Base-by-base conservation (phyloP, 2,888 invertebrate species). In the Stenichneumon culpator region DNA sequence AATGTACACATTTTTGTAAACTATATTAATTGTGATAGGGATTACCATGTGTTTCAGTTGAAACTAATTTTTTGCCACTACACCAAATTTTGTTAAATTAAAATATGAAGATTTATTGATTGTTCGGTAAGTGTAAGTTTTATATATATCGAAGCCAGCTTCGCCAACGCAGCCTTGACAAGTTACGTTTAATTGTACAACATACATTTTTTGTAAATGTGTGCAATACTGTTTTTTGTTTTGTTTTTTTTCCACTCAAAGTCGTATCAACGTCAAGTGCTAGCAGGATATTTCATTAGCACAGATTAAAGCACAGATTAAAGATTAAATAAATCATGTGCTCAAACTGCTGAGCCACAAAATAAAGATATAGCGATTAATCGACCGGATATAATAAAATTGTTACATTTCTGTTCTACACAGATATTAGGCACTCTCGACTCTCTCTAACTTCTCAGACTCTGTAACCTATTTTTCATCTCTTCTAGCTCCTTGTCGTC, bases 391-490 rank as follows among this genome's bases (percentile, higher is more conserved):
- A 22, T 57, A 54, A 65, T 22, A 60, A 50, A 28, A 68, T 54
- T 7, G 70, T 52, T 63, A 63, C 50, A 50, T 68, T 72, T 44
- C 19, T 22, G 44, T 54, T 68, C 32, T 75, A 67, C 67, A 74
- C 65, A 36, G 57, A 28, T 14, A 54, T 57, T 22, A 73, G 57
- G 52, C 36, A 2, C n/a, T 57, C 32, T 73, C 7, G 39, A 63
- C 16, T 39, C n/a, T 25, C 39, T 63, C 95, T 97, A 99, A 91
- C 98, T 98, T 87, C 98, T 96, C 75, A 99, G 95, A 50, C 98
- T 97, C 90, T 98, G 97, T 82, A 99, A 95, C 87, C 99, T 95
- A 82, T 96, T 97, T 94, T 98, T 97, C 99, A 99, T 99, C 92
- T 98, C 98, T 89, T 97, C 97, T n/a, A 99, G 95, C 88, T 98